Evolutionary conservation across 2,888 invertebrate genomes (phyloP), one percentile per base, ranked within the genome.

Genomic region (Neoscelio sp.): DNA sequence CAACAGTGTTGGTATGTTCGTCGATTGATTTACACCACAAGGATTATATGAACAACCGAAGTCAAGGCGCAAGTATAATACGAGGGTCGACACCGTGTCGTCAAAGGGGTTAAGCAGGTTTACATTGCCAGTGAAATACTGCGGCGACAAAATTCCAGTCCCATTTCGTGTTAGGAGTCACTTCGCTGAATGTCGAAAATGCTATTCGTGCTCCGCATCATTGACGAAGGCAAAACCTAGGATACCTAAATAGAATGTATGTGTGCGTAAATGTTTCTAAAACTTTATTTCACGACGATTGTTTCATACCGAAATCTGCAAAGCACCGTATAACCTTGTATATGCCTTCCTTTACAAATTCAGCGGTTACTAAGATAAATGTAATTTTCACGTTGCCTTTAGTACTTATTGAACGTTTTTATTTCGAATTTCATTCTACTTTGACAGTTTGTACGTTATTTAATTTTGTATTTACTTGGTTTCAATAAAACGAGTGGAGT

Each of bases 31-130:
- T n/a, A 13, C 20, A 54, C 64, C 64, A 23, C 65, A 65, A 28
- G 60, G 73, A 74, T 80, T 77, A 68, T 60, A 68, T 60, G 62
- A 73, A 56, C 67, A 71, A 44, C 46, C 15, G 48, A 44, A 60
- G 48, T 18, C 8, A 33, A 48, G 18, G 38, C 23, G 1, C 30
- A 20, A 15, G 38, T 26, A 23, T 28, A 23, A 33, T 15, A 42
- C 42, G 42, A 71, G 17, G 23, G 33, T 40, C 35, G 38, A 13
- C 44, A 23, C 18, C 44, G 26, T 8, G 48, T 60, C 54, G 33
- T 60, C 54, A 60, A 71, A 73, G 54, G 46, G 38, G 52, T 73
- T 54, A 62, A 73, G 42, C 20, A 30, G 46, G 64, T 73, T 56
- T 54, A 42, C 33, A 58, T 54, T 35, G 52, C 33, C n/a, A 28